Conservation (phyloP, 2,113 vertebrate genomes). For the Malurus elegans region DNA sequence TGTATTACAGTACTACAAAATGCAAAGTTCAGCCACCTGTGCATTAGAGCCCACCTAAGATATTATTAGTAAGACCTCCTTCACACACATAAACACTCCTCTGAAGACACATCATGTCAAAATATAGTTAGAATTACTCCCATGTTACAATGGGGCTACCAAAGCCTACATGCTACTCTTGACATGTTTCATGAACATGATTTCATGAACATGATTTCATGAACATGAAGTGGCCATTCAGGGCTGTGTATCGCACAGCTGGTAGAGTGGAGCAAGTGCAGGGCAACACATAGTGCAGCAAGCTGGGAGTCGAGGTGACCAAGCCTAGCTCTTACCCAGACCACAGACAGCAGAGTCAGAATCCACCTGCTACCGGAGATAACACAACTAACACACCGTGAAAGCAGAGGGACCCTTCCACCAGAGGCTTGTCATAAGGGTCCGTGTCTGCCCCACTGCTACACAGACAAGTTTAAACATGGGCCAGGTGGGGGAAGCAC, state of each 20-base stretch:
- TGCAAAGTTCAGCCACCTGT: neutral
- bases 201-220: neutral
- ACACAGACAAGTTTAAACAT: neutral
- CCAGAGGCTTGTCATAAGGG: neutral
- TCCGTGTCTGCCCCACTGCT: accelerated
- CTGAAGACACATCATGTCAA: neutral
- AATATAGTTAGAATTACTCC: neutral
- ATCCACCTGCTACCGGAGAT: neutral
- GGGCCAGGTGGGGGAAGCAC: accelerated
- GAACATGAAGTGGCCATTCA: accelerated
- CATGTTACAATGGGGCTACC: neutral
- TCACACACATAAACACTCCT: neutral
- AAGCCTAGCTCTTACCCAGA: neutral
- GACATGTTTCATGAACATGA: accelerated
- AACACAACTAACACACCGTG: neutral
- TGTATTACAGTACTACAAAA: neutral
- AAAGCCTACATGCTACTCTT: neutral
- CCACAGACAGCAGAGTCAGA: neutral
- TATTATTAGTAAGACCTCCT: neutral
- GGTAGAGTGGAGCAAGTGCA: neutral
- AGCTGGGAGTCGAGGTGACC: neutral
- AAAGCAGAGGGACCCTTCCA: neutral
- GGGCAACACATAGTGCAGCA: neutral
- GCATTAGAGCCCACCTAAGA: neutral
- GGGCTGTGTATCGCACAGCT: accelerated